Evolutionary conservation across 1,140 invertebrate species (phyloP).

Genomic region (Psix sp.): DNA sequence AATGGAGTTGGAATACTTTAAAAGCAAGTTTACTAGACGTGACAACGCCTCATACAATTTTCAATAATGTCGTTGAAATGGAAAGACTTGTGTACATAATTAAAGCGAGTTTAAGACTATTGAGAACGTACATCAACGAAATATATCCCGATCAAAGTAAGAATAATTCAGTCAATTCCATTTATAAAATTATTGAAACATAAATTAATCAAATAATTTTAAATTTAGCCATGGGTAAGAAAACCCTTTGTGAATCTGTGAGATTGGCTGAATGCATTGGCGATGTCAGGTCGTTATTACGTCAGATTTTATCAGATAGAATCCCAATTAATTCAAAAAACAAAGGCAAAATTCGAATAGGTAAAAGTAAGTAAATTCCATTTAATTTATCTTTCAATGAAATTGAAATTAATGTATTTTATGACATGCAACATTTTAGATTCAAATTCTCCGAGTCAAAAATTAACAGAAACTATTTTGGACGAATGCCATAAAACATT

Average conservation of each 20-base stretch:
- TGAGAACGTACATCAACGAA: conserved; percentile 91
- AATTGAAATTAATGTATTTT: not conserved
- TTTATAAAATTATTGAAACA: not conserved
- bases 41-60: conserved; percentile 68
- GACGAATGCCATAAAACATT: conserved; percentile 94
- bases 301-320: conserved; percentile 88
- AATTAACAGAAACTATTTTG: conserved; percentile 83
- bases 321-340: conserved; percentile 77
- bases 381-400: not conserved
- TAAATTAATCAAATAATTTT: conserved; percentile 1
- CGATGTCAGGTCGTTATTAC: conserved; percentile 88
- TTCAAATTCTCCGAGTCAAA: conserved; percentile 62
- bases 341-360: conserved; percentile 65
- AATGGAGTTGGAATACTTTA: conserved; percentile 89
- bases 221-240: conserved; percentile 71
- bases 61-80: conserved; percentile 81
- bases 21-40: conserved; percentile 82
- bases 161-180: not conserved
- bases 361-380: conserved; percentile 62
- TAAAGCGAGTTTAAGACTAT: conserved; percentile 86
- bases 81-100: conserved; percentile 93
- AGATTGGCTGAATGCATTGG: conserved; percentile 90
- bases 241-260: conserved; percentile 83
- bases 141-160: conserved; percentile 87
- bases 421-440: conserved; percentile 15